Conservation (phyloP, 1,140 invertebrate genomes). For the Drosophila tani region DNA sequence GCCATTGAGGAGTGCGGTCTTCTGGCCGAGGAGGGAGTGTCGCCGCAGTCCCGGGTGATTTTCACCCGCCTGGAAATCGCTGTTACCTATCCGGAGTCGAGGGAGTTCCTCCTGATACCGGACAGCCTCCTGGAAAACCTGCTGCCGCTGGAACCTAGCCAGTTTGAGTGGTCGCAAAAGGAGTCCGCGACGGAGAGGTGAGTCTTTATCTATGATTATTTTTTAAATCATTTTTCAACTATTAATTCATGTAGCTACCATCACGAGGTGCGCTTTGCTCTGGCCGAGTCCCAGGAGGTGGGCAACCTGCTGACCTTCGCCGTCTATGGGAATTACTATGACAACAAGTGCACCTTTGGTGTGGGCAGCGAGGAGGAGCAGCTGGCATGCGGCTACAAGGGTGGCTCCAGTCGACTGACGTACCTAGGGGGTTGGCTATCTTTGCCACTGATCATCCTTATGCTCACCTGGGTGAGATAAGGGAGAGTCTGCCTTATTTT, state of each 20-base stretch:
- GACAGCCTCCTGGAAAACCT: constrained; percentile 56
- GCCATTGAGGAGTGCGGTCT: constrained; percentile 60
- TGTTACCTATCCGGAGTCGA: constrained; percentile 45
- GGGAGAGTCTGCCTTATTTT: too few relatives aligned
- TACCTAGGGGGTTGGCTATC: background rate
- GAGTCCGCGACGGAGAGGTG: constrained; percentile 28
- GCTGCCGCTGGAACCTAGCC: constrained; percentile 53
- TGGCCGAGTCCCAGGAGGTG: constrained; percentile 23
- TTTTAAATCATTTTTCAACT: too few relatives aligned
- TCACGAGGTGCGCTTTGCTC: constrained; percentile 28
- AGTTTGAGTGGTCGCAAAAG: constrained; percentile 55
- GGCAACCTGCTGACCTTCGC: constrained; percentile 67
- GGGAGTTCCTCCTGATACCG: constrained; percentile 55
- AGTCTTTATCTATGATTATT: background rate
- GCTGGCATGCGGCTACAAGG: constrained; percentile 38
- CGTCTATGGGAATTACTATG: constrained; percentile 77
- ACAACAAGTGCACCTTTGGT: constrained; percentile 54
- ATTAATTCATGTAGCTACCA: constrained; percentile 40
- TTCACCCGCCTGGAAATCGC: constrained; percentile 54
- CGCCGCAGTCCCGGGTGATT: constrained; percentile 10
- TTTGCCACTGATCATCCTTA: background rate
- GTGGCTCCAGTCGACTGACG: background rate
- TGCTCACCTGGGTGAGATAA: background rate
- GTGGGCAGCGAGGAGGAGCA: constrained; percentile 29
- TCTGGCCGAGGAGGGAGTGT: constrained; percentile 2